Evolutionary conservation across 2,113 vertebrate species (phyloP), one percentile per base, ranked within the genome.

Genomic region (Eira barbara): DNA sequence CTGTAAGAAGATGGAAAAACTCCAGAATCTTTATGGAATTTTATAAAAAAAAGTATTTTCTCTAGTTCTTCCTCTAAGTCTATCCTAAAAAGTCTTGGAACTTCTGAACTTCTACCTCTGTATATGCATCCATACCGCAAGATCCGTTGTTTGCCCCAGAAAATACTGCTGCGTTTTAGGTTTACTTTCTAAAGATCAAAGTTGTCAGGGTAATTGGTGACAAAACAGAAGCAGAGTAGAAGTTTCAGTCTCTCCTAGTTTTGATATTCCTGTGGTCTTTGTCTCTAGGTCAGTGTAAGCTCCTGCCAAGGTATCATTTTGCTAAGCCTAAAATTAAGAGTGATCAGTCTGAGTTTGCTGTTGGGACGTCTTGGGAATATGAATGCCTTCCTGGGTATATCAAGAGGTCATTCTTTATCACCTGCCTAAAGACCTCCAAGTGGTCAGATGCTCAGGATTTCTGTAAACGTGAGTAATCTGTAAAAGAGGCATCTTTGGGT

Each of bases 381-480:
- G 97, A 79, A 69, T 99, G 98, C 27, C 98, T 29, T 47, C 98
- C 97, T 78, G 98, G 98, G 97, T 98, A 97, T 76, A 11, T 34
- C 34, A 97, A 94, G 97, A 73, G 80, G 69, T 82, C 87, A 74
- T 95, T 98, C 87, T 14, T 47, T 86, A 2, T 96, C 74, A 98
- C 59, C 9, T 99, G 98, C 98, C 96, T 98, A 97, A 10, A 94
- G 52, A 98, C 49, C 0, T 97, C 96, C 94, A n/a, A 78, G 91
- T 99, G 98, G 98, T 98, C 98, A 97, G 95, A 98, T 92, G 97
- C 96, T 23, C 88, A 82, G 45, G 92, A 98, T 82, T 94, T 97
- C 82, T 99, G 98, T 98, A 93, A 98, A 98, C 97, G 97, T 99
- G 98, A 99, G 98, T 98, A 98, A 93, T 82, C 36, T 87, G n/a